Evolutionary conservation across 2,113 vertebrate genomes (phyloP), one percentile per base, ranked within the genome.

Genomic region (Eulemur macaco): DNA sequence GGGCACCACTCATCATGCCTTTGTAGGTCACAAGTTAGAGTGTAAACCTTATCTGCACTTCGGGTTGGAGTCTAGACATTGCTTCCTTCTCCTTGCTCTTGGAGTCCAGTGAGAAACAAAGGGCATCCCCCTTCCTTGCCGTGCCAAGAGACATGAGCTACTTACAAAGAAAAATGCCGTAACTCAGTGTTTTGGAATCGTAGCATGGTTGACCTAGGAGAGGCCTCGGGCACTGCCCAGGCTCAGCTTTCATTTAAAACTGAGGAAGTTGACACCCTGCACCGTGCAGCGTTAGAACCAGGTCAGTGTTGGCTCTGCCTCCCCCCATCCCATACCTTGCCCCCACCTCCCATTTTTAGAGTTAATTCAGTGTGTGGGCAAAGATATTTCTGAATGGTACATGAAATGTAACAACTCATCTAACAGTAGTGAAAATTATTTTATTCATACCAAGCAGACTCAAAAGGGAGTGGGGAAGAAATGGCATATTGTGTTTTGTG

Each of bases 401-500:
- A 11, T 42, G 47, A 97, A 94, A 58, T 12, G 63, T 45, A 95
- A 81, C 56, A 88, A 96, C 56, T 97, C 92, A 95, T 93, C 96
- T 83, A 87, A 94, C 71, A 96, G 74, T 78, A 95, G 93, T 2
- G 0, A 94, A 96, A 98, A 97, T 97, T 85, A 95, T 84, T 97
- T 96, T 96, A 97, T 97, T 98, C 96, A 90, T 96, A 91, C 45
- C 86, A 23, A 80, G 56, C 5, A 86, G 66, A 92, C 63, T 37
- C 25, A 58, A 84, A 85, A 64, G 23, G 54, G 73, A 74, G 52
- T 47, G n/a, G 69, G 94, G 86, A 87, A 97, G 78, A 92, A 96
- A 95, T 63, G 95, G 80, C 88, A 96, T 56, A 96, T 97, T 96
- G 95, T 97, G 94, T 96, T 96, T 94, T 91, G 91, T 94, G 96